phyloP scores from a whole-genome alignment of 1,140 invertebrate species.

The Hyphantria cunea region DNA sequence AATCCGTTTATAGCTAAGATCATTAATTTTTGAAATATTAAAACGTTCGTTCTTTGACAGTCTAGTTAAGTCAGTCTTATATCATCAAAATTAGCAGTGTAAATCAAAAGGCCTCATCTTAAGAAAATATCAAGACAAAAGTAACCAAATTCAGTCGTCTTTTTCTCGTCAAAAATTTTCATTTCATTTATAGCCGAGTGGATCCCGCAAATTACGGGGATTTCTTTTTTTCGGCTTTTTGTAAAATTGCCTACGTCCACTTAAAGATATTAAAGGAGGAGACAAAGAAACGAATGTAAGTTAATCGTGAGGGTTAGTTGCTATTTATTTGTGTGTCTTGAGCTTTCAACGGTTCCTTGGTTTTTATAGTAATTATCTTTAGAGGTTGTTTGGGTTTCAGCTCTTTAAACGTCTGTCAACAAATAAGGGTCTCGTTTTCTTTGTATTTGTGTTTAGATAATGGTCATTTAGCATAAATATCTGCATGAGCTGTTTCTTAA shows the following conservation, averaged over 20 bases:
- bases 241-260: constrained; percentile 59
- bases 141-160: constrained; percentile 38
- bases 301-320: constrained; percentile 38
- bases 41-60: constrained; percentile 8
- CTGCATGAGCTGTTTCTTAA: not conserved
- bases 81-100: constrained; percentile 26
- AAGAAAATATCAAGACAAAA: constrained; percentile 27
- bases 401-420: constrained; percentile 8
- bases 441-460: not conserved
- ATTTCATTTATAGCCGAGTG: constrained; percentile 56
- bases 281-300: constrained; percentile 45
- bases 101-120: constrained; percentile 35
- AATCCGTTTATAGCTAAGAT: too few species aligned
- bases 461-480: not conserved
- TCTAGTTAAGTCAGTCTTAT: too few species aligned
- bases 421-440: not conserved
- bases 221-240: constrained; percentile 53
- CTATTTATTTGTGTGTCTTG: constrained; percentile 27
- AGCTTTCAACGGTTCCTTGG: constrained; percentile 1
- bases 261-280: constrained; percentile 58
- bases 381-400: constrained; percentile 6
- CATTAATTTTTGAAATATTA: too few species aligned
- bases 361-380: constrained; percentile 14
- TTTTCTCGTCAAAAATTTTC: constrained; percentile 58
- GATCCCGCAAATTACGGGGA: constrained; percentile 55